Evolutionary conservation across 2,797 vertebrate species (phyloP).

Genomic region (Acanthis flammea): DNA sequence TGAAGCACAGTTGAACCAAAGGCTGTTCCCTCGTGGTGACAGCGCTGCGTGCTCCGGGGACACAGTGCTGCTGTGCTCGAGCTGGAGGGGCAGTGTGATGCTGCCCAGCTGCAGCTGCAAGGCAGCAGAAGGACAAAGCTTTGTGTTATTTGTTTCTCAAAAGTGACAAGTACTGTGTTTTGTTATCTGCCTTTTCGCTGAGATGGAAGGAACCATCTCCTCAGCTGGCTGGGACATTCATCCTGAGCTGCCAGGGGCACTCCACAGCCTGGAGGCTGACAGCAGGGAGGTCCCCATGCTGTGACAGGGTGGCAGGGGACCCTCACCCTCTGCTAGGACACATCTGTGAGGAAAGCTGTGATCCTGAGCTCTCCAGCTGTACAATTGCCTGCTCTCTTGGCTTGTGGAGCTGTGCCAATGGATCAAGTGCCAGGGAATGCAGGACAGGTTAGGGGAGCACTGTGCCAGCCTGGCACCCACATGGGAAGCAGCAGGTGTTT

Average conservation of each 20-base stretch:
- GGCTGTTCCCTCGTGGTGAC: conserved; percentile 31
- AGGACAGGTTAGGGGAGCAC: background rate
- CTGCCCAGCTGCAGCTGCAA: conserved; percentile 65
- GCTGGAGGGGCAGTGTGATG: conserved; percentile 24
- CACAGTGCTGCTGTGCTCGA: conserved; percentile 49
- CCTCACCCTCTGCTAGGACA: background rate
- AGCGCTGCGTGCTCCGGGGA: conserved; percentile 25
- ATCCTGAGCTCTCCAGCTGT: background rate
- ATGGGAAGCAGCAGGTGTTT: background rate
- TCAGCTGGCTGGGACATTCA: background rate
- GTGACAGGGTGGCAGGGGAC: background rate
- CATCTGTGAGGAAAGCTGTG: background rate
- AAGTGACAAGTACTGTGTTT: conserved; percentile 49
- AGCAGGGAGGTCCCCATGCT: background rate
- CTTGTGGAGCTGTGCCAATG: background rate
- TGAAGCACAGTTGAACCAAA: conserved; percentile 8
- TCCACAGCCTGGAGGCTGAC: background rate
- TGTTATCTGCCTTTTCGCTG: conserved; percentile 33
- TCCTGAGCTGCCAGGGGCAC: background rate
- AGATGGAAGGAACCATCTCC: conserved; percentile 1
- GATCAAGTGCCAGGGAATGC: background rate
- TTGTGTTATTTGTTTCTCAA: conserved; percentile 49
- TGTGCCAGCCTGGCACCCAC: conserved; percentile 18
- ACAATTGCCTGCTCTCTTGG: background rate
- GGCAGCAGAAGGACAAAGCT: conserved; percentile 61